These are phyloP conservation scores for Gisinianus flammeolus DNA, from an alignment of 2,888 invertebrate species.

Conservation along the genomic window DNA sequence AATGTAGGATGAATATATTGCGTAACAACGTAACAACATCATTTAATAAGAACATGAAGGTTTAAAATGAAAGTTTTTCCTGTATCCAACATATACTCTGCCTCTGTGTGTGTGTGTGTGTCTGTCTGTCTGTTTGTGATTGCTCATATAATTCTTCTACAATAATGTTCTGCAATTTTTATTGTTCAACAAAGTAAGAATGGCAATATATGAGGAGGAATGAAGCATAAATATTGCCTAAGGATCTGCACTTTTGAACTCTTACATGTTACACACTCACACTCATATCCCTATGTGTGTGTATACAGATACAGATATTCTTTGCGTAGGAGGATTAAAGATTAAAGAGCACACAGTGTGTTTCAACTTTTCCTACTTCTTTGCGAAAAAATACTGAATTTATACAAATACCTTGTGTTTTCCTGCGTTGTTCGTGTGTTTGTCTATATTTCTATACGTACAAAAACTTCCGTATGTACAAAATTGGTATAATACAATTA, in stretches of 20 bases:
- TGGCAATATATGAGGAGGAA: no score
- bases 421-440: no score
- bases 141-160: neutral
- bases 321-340: neutral
- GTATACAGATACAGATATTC: neutral
- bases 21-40: neutral
- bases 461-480: neutral
- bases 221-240: neutral
- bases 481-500: neutral
- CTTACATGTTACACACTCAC: neutral
- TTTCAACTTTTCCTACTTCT: no score
- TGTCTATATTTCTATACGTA: no score
- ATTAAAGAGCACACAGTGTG: no score
- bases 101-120: neutral
- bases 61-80: conserved; percentile 24
- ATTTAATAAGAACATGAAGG: conserved; percentile 8
- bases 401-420: no score
- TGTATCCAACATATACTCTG: neutral
- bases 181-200: no score
- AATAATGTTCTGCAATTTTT: no score
- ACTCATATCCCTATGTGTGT: neutral
- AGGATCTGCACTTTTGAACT: neutral
- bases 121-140: conserved; percentile 3
- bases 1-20: neutral
- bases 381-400: no score